Evolutionary conservation across 1,140 invertebrate species (phyloP), one percentile per base, ranked within the genome.

Genomic region (Drosophila pachea): DNA sequence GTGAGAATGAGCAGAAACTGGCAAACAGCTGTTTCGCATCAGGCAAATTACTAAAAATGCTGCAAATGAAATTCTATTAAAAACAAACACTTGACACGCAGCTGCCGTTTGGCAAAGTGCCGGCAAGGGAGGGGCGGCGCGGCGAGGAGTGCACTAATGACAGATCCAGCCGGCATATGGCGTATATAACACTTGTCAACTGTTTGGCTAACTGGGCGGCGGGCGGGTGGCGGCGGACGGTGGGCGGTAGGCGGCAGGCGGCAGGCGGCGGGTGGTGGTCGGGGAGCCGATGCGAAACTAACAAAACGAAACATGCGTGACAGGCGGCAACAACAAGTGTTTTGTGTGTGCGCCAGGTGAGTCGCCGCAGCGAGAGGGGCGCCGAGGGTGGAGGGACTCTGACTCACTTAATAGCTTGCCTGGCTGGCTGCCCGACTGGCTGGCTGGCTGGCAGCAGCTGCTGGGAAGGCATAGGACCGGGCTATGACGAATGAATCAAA

Each of bases 401-500:
- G 79, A 86, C 62, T 84, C 73, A 84, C 56, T 79, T 84, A 86
- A 79, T 83, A 78, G 78, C 78, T 42, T 45, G 38, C 29, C 54
- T 45, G 48, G 48, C 48, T 62, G 29, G 48, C 49, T 62, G 38
- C 31, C 8, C 58, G 42, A 9, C 33, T 50, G 43, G 48, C 33
- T 43, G 33, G 48, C 52, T 64, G 60, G 54, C 54, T 65, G 70
- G 58, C 73, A 64, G 68, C 79, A 76, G 79, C 81, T 83, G 75
- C 63, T 32, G 16, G 11, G 35, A 22, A 63, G 33, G 43, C 22
- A 56, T 12, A 66, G 54, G 65, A 75, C 68, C 77, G 70, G 69
- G 78, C 78, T 81, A 81, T 84, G 81, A 84, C 81, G 81, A 84
- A 84, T 84, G 81, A 84, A 84, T 84, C 81, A 86, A 81, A 84